A percentile compares a stretch with the other conserved stretches of the same genome.
These are phyloP conservation scores for Chlorops oryzae DNA, from an alignment of 1,140 invertebrate genomes.

Conservation along the genomic window DNA sequence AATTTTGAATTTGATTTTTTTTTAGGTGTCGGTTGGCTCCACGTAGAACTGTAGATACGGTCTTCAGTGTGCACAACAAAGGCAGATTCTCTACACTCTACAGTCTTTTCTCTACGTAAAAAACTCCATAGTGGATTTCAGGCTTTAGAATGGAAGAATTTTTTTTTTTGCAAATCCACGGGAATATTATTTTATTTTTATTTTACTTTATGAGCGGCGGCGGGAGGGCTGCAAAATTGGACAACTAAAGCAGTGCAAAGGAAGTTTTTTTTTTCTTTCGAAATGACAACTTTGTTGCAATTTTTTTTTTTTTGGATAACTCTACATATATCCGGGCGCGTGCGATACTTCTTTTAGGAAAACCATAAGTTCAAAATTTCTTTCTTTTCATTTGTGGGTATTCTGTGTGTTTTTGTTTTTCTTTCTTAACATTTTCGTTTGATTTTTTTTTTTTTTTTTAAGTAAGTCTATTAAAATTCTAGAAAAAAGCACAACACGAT, in stretches of 20 bases:
- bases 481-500: constrained; percentile 48
- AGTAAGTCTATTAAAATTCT: constrained; percentile 41
- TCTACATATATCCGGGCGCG: constrained; percentile 8
- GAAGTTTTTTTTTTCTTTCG: constrained; percentile 10
- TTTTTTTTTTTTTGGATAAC: constrained; percentile 17
- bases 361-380: constrained; percentile 14
- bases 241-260: constrained; percentile 21
- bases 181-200: constrained; percentile 18
- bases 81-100: no score
- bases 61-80: no score
- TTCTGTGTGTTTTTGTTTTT: no score
- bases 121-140: no score
- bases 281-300: neutral
- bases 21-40: constrained; percentile 22
- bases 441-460: constrained; percentile 20
- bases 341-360: constrained; percentile 16
- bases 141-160: no score
- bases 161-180: constrained; percentile 37
- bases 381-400: no score
- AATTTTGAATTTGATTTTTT: constrained; percentile 20
- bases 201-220: constrained; percentile 19
- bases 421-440: no score
- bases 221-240: constrained; percentile 16
- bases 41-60: no score
- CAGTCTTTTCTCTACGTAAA: no score